Evolutionary conservation across 2,113 vertebrate genomes (phyloP).

Genomic region (Lophochroa leadbeateri): DNA sequence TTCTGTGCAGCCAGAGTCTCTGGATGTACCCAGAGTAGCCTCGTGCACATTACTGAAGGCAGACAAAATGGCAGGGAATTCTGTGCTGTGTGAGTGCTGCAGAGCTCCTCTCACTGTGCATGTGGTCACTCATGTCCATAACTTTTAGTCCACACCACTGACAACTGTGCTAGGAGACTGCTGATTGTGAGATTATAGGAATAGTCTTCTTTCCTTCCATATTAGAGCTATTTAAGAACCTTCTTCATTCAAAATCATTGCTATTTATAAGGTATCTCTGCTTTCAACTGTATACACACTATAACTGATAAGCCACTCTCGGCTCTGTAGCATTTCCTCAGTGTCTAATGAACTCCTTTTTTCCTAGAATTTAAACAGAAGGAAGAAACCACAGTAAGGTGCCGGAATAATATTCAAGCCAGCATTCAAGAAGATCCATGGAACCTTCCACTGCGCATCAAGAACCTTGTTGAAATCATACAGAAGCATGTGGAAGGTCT

Average conservation of each 20-base stretch:
- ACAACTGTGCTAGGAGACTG: neutral
- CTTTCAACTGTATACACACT: neutral
- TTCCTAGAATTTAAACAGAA: conserved; percentile 91
- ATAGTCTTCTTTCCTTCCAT: neutral
- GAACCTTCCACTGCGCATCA: conserved; percentile 94
- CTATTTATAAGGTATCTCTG: neutral
- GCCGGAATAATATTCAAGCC: conserved; percentile 87
- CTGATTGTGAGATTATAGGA: neutral
- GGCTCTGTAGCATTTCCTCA: neutral
- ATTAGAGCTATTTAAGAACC: neutral
- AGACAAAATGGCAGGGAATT: neutral
- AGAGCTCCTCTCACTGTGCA: neutral
- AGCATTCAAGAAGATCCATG: conserved; percentile 98
- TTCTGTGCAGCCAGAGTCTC: neutral
- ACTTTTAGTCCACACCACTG: neutral
- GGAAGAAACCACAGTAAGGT: conserved; percentile 88
- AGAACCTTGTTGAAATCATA: conserved; percentile 90
- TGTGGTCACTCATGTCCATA: neutral
- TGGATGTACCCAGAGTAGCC: rapidly evolving
- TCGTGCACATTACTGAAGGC: neutral
- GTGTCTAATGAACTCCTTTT: neutral
- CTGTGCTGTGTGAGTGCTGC: neutral
- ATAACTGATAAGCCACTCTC: neutral
- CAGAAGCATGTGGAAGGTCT: conserved; percentile 94
- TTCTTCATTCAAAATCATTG: neutral